Base-by-base conservation (phyloP, 2,797 vertebrate genomes). In the Toxotes lorentzi region DNA sequence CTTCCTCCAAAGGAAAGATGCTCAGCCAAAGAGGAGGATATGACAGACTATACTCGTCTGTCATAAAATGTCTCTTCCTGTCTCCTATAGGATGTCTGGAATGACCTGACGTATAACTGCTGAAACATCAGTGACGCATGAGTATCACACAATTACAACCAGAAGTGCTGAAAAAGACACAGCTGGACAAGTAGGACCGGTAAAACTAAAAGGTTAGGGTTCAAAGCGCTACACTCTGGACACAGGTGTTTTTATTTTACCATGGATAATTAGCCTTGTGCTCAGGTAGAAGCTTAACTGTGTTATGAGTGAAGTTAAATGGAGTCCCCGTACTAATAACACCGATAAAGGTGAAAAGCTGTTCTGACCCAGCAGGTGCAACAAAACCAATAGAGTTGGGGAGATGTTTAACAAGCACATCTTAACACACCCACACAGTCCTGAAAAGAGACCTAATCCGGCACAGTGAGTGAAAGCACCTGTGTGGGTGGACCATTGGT, bases 1-100 rank as follows among this genome's bases (percentile, higher is more conserved):
- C 32, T 38, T 69, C 35, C 35, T 71, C 62, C 21, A 78, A 84
- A 82, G 76, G 71, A 76, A 67, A 71, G 23, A 47, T 65, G 63
- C 38, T 71, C 40, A 73, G 53, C 40, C 47, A 77, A 67, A 82
- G 27, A 78, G 9, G 12, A 50, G 23, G 72, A 80, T 71, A 64
- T 66, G 70, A 86, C 60, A 77, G 62, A 72, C 51, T n/a, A 7
- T 69, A 62, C 63, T 41, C 70, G 74, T 21, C 45, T 48, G 47
- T 70, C 75, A 58, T 13, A 54, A 76, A 79, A 60, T 45, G 48
- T 83, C 21, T 83, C 40, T 21, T 30, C 10, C 57, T 60, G 40
- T 67, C 24, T 58, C 30, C 41, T 34, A 4, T 51, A 40, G 19
- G 40, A 62, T 38, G 54, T 77, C 50, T 75, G 60, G 11, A 47